Conservation (phyloP, 2,113 vertebrate genomes). For the Physeter macrocephalus region DNA sequence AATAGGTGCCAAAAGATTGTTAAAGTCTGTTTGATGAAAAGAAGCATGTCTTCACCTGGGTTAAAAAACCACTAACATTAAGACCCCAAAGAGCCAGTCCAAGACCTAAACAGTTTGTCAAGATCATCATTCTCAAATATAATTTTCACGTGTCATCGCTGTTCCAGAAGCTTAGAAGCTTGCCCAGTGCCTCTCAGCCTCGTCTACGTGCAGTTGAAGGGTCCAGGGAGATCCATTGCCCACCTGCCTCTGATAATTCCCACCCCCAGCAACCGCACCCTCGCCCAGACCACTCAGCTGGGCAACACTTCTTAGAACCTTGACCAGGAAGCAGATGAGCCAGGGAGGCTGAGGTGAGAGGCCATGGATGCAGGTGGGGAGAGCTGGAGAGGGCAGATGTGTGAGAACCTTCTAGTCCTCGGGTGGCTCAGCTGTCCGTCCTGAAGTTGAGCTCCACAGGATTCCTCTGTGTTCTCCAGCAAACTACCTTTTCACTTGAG, state of each 20-base stretch:
- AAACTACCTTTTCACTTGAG: neutral
- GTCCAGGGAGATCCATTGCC: no score
- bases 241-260: neutral
- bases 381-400: neutral
- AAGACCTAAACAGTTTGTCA: neutral
- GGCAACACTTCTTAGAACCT: neutral
- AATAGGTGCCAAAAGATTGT: neutral
- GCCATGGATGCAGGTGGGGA: neutral
- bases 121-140: neutral
- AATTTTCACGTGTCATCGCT: neutral
- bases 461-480: neutral
- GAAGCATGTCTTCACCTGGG: neutral
- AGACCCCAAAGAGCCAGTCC: neutral
- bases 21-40: neutral
- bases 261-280: no score
- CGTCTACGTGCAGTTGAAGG: neutral
- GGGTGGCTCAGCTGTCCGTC: accelerated
- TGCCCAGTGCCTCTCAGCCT: neutral
- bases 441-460: neutral
- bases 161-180: neutral
- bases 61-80: neutral
- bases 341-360: neutral
- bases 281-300: neutral
- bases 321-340: neutral
- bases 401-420: neutral